A percentile compares a stretch with the other conserved stretches of the same genome.
phyloP scores from a whole-genome alignment of 2,113 vertebrate species.

The Hippotragus niger region DNA sequence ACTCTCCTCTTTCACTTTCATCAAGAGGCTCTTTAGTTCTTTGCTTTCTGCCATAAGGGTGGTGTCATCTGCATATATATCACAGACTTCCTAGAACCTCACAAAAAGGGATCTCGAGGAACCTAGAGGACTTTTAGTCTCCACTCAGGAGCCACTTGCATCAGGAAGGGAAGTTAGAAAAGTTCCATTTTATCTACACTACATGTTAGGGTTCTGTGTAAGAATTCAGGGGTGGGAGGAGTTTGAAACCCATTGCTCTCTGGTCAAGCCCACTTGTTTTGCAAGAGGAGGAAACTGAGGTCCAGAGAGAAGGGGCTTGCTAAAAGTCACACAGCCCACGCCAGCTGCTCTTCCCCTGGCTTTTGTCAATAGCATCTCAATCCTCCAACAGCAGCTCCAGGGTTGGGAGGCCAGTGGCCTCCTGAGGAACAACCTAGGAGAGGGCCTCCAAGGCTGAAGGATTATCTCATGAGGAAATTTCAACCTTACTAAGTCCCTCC shows the following conservation, averaged over 20 bases:
- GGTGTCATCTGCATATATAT: background rate
- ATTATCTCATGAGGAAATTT: background rate
- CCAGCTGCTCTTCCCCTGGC: background rate
- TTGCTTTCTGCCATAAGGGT: background rate
- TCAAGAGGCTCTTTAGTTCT: background rate
- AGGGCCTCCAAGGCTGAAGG: background rate
- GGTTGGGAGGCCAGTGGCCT: background rate
- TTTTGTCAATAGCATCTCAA: background rate
- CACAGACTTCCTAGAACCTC: background rate
- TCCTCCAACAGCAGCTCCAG: background rate
- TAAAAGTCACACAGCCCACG: background rate
- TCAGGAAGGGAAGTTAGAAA: background rate
- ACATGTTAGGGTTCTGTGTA: background rate
- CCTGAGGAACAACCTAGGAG: background rate
- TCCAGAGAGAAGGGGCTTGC: background rate
- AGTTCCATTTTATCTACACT: background rate
- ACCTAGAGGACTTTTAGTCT: background rate
- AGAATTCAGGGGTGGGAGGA: background rate
- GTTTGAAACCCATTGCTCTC: background rate
- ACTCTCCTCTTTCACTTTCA: background rate
- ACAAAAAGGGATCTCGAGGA: background rate
- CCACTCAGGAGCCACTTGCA: background rate
- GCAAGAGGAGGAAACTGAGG: conserved; percentile 45
- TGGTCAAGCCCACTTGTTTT: background rate
- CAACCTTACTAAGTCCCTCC: background rate